A percentile compares a stretch with the other conserved stretches of the same genome.
Conservation (phyloP, 1,140 invertebrate genomes). For the Arctopsyche grandis region DNA sequence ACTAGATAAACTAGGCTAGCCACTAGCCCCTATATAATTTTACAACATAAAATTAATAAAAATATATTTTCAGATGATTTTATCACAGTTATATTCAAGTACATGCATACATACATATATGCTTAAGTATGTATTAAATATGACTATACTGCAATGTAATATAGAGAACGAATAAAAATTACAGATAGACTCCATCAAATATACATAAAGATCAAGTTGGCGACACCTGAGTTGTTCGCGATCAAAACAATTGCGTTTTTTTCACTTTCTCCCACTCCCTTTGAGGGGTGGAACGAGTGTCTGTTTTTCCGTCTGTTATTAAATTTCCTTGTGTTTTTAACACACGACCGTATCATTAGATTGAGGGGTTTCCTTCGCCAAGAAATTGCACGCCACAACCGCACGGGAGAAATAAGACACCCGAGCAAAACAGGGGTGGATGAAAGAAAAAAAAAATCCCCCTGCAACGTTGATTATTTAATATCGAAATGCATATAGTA, state of each 20-base stretch:
- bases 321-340: constrained; percentile 69
- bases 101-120: no score
- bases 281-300: constrained; percentile 33
- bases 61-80: no score
- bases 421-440: background rate
- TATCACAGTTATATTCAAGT: no score
- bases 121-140: no score
- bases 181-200: no score
- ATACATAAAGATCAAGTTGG: background rate
- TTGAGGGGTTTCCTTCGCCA: constrained; percentile 60
- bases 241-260: constrained; percentile 47
- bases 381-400: constrained; percentile 27
- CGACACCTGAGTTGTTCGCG: background rate
- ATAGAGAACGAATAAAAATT: background rate
- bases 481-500: background rate
- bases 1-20: no score
- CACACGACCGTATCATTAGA: constrained; percentile 67
- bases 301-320: constrained; percentile 58
- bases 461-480: background rate
- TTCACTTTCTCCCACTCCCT: background rate
- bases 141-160: no score
- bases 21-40: no score
- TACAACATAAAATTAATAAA: no score
- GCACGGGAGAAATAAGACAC: background rate
- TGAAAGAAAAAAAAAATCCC: no score